A percentile compares a stretch with the other conserved stretches of the same genome.
phyloP scores from a whole-genome alignment of 2,113 vertebrate genomes.

The Etia nguti region DNA sequence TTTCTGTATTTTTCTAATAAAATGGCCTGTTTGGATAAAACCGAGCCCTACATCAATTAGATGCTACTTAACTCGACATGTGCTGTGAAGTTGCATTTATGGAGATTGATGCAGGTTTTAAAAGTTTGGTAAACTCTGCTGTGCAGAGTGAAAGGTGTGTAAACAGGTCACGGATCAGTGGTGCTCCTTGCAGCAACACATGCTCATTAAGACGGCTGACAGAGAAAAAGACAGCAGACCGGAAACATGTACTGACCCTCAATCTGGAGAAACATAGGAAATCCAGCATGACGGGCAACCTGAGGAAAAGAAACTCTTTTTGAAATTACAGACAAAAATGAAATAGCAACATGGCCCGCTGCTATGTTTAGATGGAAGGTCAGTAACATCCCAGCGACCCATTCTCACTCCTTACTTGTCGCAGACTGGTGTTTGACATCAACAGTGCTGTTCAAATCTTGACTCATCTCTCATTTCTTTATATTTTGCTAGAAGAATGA shows the following conservation, averaged over 20 bases:
- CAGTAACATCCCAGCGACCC: neutral
- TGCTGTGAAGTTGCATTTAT: neutral
- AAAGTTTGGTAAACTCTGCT: slow-evolving; percentile 3
- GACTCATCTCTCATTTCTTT: neutral
- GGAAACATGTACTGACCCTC: neutral
- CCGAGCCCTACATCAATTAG: neutral
- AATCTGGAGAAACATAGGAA: neutral
- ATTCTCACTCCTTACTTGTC: neutral
- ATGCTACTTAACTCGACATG: neutral
- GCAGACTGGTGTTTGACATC: neutral
- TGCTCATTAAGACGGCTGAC: neutral
- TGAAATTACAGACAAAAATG: slow-evolving; percentile 1
- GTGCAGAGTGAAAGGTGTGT: neutral
- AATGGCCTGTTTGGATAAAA: neutral
- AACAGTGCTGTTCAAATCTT: neutral
- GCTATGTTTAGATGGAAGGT: neutral
- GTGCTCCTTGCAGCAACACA: neutral
- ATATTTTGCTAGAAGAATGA: neutral
- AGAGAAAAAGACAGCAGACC: neutral
- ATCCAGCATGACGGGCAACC: neutral
- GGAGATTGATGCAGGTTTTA: neutral
- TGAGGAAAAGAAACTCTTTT: neutral
- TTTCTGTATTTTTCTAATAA: neutral
- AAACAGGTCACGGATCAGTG: neutral
- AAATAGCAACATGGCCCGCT: neutral